Conservation (phyloP, 1,140 invertebrate genomes). For the Lepidurus couesii region DNA sequence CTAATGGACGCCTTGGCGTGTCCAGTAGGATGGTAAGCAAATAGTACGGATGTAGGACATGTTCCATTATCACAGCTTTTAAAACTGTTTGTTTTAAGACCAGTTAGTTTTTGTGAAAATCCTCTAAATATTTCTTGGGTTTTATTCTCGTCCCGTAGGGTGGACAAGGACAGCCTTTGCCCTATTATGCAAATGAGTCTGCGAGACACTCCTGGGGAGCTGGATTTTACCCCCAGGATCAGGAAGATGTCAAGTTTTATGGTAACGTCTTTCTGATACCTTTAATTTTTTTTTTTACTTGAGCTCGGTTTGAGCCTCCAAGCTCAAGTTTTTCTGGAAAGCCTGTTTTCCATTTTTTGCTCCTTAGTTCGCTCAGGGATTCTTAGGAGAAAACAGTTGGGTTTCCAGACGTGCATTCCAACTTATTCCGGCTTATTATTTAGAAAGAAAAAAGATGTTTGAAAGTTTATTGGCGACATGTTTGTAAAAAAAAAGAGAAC, state of each 20-base stretch:
- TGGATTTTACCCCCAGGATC: constrained; percentile 12
- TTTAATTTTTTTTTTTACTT: not conserved
- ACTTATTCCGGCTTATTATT: not conserved
- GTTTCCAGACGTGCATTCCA: not conserved
- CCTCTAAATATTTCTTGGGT: not conserved
- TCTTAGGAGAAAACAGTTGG: not conserved
- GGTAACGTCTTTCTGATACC: not conserved
- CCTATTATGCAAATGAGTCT: not conserved
- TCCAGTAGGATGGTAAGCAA: constrained; percentile 4
- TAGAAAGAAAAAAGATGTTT: not conserved
- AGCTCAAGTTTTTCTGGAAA: not conserved
- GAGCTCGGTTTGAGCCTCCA: not conserved
- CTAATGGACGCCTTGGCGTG: constrained; percentile 2
- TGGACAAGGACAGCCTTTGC: not conserved
- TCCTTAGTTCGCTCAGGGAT: not conserved
- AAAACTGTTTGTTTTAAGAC: not conserved
- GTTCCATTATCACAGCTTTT: not conserved
- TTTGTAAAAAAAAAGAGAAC: not conserved
- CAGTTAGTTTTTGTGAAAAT: not conserved
- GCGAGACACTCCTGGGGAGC: constrained; percentile 6
- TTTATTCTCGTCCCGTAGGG: not conserved
- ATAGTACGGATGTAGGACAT: not conserved
- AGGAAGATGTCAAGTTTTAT: constrained; percentile 16
- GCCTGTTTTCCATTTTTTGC: constrained; percentile 22
- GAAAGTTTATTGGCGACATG: not conserved